phyloP scores from a whole-genome alignment of 2,113 vertebrate species.

The Phylloscopus whistleri region DNA sequence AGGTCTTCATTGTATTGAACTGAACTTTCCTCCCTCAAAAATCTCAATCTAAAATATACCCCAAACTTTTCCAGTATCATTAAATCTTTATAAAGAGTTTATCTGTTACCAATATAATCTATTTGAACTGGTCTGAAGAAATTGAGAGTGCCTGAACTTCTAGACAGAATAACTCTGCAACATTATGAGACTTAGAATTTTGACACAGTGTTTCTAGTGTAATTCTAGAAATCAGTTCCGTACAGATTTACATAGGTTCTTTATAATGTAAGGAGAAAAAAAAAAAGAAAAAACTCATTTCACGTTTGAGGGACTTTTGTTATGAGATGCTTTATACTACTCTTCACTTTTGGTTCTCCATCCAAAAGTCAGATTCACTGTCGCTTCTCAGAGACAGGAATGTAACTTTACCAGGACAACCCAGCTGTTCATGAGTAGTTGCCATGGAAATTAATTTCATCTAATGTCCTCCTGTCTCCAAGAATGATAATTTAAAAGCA shows the following conservation, averaged over 20 bases:
- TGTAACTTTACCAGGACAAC: not conserved
- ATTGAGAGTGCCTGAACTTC: not conserved
- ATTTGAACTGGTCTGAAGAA: not conserved
- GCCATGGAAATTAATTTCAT: not conserved
- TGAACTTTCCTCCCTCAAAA: not conserved
- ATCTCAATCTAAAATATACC: not conserved
- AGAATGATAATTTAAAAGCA: not conserved
- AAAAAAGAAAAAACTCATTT: not conserved
- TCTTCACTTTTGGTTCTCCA: not conserved
- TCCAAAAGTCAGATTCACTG: not conserved
- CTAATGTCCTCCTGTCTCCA: not conserved
- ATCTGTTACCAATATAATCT: not conserved
- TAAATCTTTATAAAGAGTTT: not conserved
- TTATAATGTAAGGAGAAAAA: not conserved
- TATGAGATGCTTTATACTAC: not conserved
- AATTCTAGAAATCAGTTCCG: not conserved
- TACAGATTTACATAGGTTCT: not conserved
- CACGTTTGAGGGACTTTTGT: not conserved
- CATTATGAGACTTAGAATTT: not conserved
- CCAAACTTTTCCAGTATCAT: not conserved
- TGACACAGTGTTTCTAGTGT: not conserved
- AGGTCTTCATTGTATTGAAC: not conserved
- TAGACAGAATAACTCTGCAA: not conserved
- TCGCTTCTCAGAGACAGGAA: not conserved
- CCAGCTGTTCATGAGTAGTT: not conserved